A percentile compares a stretch with the other conserved stretches of the same genome.
phyloP scores from a whole-genome alignment of 2,113 vertebrate genomes.

The Microcebus murinus region DNA sequence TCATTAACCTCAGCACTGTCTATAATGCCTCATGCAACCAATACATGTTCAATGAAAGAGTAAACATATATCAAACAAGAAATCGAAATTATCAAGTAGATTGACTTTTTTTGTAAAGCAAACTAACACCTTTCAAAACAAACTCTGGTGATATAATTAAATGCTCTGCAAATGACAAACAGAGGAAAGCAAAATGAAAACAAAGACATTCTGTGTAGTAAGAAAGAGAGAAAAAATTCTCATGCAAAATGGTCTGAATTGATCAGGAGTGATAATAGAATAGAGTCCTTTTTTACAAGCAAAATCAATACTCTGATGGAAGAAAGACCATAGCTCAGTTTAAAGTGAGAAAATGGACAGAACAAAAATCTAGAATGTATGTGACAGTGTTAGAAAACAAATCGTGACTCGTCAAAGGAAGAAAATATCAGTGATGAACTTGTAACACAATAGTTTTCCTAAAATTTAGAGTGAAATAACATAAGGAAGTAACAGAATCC shows the following conservation, averaged over 20 bases:
- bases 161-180: not conserved
- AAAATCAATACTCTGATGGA: constrained; percentile 50
- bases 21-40: not conserved
- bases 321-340: not conserved
- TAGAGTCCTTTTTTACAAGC: constrained; percentile 35
- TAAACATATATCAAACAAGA: not conserved
- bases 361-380: not conserved
- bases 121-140: constrained; percentile 54
- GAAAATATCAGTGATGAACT: not conserved
- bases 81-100: not conserved
- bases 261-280: constrained; percentile 33
- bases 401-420: not conserved
- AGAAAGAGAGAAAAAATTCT: not conserved
- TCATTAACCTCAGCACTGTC: not conserved
- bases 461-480: not conserved
- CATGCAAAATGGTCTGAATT: constrained; percentile 38
- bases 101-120: not conserved
- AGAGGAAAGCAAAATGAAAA: constrained; percentile 41
- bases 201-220: constrained; percentile 7
- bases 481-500: not conserved
- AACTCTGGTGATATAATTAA: constrained; percentile 38
- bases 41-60: not conserved
- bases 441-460: not conserved
- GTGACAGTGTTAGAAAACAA: not conserved
- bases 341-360: constrained; percentile 38